phyloP scores from a whole-genome alignment of 2,797 vertebrate genomes.

The Phalloptychus januarius region DNA sequence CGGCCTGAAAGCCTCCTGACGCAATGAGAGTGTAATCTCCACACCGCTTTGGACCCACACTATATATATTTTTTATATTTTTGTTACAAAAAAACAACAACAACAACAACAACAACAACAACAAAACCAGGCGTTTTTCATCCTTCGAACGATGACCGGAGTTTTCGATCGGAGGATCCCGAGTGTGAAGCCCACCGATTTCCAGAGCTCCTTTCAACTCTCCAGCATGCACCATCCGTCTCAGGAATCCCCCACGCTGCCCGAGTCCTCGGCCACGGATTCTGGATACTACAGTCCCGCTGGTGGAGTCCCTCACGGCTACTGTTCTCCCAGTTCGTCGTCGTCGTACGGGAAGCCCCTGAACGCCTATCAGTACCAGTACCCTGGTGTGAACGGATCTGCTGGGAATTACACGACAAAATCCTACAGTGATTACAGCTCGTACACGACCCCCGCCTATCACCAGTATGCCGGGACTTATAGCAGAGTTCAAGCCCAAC shows the following conservation, averaged over 20 bases:
- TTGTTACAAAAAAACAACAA: conserved; percentile 39
- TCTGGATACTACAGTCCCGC: conserved; percentile 95
- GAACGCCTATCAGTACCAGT: conserved; percentile 96
- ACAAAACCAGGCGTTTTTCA: conserved; percentile 14
- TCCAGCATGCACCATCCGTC: conserved; percentile 95
- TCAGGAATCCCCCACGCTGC: conserved; percentile 98
- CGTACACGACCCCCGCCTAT: conserved; percentile 92
- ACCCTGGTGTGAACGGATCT: conserved; percentile 90
- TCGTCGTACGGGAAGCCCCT: conserved; percentile 93
- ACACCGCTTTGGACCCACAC: conserved; percentile 67
- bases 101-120: not conserved
- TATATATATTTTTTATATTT: conserved; percentile 20
- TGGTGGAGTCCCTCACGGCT: conserved; percentile 87
- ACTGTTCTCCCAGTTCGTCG: conserved; percentile 93
- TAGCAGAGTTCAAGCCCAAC: conserved; percentile 89
- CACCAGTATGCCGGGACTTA: conserved; percentile 94
- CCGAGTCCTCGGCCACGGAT: conserved; percentile 97
- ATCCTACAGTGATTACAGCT: conserved; percentile 91
- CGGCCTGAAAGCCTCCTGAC: conserved; percentile 78
- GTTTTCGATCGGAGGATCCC: conserved; percentile 97
- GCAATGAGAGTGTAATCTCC: conserved; percentile 88
- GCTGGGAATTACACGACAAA: conserved; percentile 92
- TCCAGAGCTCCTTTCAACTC: conserved; percentile 92
- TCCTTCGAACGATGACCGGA: conserved; percentile 90
- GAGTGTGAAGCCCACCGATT: conserved; percentile 91